These are phyloP conservation scores for Tetraodon nigroviridis DNA, from an alignment of 2,113 vertebrate genomes.

Conservation along the genomic window DNA sequence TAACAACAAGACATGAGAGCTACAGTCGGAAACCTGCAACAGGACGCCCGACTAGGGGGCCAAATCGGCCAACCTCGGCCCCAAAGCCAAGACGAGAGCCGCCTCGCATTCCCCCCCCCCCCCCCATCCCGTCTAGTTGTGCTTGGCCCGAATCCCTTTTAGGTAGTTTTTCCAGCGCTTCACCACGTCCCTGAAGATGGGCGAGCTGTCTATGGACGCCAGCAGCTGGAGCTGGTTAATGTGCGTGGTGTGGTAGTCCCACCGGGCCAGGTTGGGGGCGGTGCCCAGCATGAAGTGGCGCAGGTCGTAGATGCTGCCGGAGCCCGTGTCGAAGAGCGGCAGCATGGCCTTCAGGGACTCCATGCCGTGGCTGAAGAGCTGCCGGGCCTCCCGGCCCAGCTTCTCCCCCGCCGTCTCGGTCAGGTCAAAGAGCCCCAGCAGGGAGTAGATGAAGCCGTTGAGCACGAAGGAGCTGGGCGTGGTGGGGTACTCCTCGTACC, in stretches of 20 bases:
- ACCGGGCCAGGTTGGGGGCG: constrained; percentile 94
- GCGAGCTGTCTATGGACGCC: constrained; percentile 82
- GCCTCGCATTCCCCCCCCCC: constrained; percentile 10
- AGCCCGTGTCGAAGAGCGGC: constrained; percentile 93
- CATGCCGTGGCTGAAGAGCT: constrained; percentile 87
- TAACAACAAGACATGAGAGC: constrained; percentile 31
- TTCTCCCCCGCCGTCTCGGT: constrained; percentile 89
- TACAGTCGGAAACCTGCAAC: constrained; percentile 56
- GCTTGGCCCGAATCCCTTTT: constrained; percentile 90
- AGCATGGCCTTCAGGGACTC: constrained; percentile 95
- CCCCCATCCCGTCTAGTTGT: constrained; percentile 92
- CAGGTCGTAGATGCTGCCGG: constrained; percentile 94
- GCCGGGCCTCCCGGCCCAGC: constrained; percentile 80
- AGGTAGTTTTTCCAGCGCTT: constrained; percentile 96
- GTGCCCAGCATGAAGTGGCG: constrained; percentile 93
- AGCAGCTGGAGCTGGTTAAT: constrained; percentile 98
- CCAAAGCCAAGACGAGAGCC: constrained; percentile 1
- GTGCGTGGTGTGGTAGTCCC: constrained; percentile 99
- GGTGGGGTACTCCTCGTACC: constrained; percentile 98
- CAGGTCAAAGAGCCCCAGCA: constrained; percentile 91
- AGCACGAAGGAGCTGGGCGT: constrained; percentile 93
- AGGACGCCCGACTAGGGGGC: constrained; percentile 30
- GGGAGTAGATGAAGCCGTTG: constrained; percentile 96
- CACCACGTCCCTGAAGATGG: constrained; percentile 89
- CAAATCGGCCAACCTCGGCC: constrained; percentile 29